Conservation (phyloP, 2,113 vertebrate species). For the Apodemus sylvaticus region DNA sequence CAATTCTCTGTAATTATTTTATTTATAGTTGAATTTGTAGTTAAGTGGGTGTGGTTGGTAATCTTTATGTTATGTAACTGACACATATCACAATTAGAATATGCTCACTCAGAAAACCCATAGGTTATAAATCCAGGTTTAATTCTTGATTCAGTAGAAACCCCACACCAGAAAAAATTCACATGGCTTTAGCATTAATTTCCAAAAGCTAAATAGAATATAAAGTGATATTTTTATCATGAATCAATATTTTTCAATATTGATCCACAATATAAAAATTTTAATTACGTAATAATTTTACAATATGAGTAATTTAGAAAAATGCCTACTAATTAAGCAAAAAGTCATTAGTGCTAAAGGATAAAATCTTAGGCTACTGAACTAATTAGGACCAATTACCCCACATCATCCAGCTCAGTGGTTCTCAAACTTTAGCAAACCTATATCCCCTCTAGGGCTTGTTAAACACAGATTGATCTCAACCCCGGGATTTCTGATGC, state of each 20-base stretch:
- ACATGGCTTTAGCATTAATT: constrained; percentile 67
- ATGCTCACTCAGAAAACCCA: constrained; percentile 79
- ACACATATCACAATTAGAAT: constrained; percentile 70
- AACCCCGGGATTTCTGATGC: not conserved
- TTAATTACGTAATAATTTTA: constrained; percentile 53
- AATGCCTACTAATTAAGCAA: constrained; percentile 59
- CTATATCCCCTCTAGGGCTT: not conserved
- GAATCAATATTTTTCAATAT: constrained; percentile 14
- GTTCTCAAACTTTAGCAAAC: constrained; percentile 5
- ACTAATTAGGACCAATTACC: not conserved
- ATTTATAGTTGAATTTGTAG: constrained; percentile 69
- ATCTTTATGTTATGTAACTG: constrained; percentile 78
- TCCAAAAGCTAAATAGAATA: constrained; percentile 58
- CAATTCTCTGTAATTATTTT: constrained; percentile 71
- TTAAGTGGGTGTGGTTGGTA: constrained; percentile 69
- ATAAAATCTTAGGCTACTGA: constrained; percentile 9
- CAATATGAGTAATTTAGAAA: constrained; percentile 41
- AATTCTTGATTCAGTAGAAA: constrained; percentile 71
- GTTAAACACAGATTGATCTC: constrained; percentile 4
- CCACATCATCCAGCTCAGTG: not conserved
- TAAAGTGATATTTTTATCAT: constrained; percentile 35
- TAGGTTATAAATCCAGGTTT: constrained; percentile 78
- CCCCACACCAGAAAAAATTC: constrained; percentile 52
- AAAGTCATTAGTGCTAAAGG: not conserved
- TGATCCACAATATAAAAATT: constrained; percentile 66